A percentile compares a stretch with the other conserved stretches of the same genome.
phyloP scores from a whole-genome alignment of 2,888 invertebrate genomes.

The Ypsolopha sequella region DNA sequence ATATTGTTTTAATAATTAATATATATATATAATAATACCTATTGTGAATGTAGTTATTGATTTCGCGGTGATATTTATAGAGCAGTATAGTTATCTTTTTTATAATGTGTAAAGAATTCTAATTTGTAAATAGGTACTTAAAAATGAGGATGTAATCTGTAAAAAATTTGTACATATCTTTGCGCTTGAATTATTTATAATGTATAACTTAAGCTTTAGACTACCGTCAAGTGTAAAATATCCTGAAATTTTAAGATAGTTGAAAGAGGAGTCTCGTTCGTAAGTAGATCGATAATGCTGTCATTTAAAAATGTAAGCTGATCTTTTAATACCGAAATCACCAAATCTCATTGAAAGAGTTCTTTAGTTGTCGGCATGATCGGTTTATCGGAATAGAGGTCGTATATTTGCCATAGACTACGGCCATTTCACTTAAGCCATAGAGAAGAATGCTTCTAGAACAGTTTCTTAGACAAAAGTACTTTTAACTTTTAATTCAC shows the following conservation, averaged over 20 bases:
- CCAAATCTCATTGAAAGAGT: not conserved
- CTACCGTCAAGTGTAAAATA: not conserved
- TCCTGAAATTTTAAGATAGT: not conserved
- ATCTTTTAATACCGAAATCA: constrained; percentile 4
- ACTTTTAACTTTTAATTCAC: not conserved
- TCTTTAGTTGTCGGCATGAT: constrained; percentile 9
- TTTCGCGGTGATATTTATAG: constrained; percentile 69
- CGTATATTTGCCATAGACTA: constrained; percentile 17
- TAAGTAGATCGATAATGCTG: constrained; percentile 9
- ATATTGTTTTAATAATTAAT: constrained; percentile 47
- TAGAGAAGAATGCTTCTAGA: constrained; percentile 5
- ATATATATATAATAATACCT: constrained; percentile 44
- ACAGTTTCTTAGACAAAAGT: constrained; percentile 1
- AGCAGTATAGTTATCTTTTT: constrained; percentile 65
- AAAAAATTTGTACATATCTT: constrained; percentile 71
- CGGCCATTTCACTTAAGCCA: constrained; percentile 13
- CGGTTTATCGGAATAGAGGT: constrained; percentile 8
- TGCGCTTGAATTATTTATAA: constrained; percentile 69
- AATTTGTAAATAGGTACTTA: constrained; percentile 72
- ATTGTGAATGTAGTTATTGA: constrained; percentile 67
- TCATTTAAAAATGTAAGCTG: constrained; percentile 5
- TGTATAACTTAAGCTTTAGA: constrained; percentile 19
- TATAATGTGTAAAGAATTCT: constrained; percentile 68
- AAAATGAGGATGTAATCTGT: constrained; percentile 54
- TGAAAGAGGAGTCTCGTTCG: not conserved